A percentile compares a stretch with the other conserved stretches of the same genome.
Evolutionary conservation across 2,113 vertebrate species (phyloP).

Genomic region (Orientallactaga bullata): DNA sequence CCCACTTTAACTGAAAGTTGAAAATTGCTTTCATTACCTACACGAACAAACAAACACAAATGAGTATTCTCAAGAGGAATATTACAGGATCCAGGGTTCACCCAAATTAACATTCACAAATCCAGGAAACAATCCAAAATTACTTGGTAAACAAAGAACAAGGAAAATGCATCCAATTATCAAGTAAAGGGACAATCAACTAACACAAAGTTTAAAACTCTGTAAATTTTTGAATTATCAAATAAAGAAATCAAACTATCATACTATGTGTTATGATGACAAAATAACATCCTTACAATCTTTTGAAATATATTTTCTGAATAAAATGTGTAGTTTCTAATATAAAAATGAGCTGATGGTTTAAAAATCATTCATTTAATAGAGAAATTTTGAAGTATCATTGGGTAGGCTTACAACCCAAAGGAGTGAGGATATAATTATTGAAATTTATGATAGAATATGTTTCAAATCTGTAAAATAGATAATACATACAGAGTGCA

Average conservation of each 20-base stretch:
- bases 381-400: not conserved
- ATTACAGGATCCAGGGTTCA: not conserved
- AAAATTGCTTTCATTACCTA: not conserved
- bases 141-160: not conserved
- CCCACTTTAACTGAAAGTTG: not conserved
- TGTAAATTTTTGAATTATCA: not conserved
- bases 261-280: not conserved
- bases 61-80: not conserved
- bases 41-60: constrained; percentile 3
- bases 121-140: not conserved
- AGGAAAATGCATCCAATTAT: not conserved
- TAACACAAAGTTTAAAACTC: not conserved
- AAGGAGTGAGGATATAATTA: not conserved
- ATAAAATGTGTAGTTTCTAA: not conserved
- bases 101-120: not conserved
- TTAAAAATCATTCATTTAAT: not conserved
- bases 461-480: not conserved
- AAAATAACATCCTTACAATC: not conserved
- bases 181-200: not conserved
- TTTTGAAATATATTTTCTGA: not conserved
- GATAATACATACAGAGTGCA: not conserved
- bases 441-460: not conserved
- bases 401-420: not conserved
- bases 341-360: not conserved
- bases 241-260: not conserved